Evolutionary conservation across 35 echinoderm and acorn worm genomes (phyloP), one percentile per base, ranked within the genome.

Genomic region (Ophioderma brevispina): DNA sequence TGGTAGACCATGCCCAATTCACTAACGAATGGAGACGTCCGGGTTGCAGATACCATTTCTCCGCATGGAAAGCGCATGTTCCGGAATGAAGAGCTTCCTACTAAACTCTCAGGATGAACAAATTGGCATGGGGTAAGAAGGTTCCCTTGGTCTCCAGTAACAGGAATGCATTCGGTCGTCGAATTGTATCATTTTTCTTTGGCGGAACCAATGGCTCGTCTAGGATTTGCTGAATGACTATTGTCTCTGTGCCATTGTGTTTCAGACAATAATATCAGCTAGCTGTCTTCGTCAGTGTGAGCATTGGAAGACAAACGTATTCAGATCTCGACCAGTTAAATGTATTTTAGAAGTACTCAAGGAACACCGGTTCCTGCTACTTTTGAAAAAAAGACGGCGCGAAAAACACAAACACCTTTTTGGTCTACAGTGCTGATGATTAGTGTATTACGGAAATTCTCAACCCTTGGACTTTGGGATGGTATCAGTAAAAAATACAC

Each of bases 1-100:
- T 39, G 76, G 55, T 75, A 59, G 80, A n/a, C 80, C 92, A 93
- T 93, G 5, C 92, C 92, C 17, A 93, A 75, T 41, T 88, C 35
- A 28, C 31, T 23, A 93, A 87, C 25, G 63, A 40, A 34, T 75
- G 80, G 28, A 93, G 80, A 17, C 79, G 56, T 4, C 84, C 39
- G 32, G 31, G 8, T 33, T 31, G 78, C 10, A 32, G 33, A n/a
- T 85, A 11, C 30, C 76, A 40, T 11, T n/a, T n/a, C 33, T 0
- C 80, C 92, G 33, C 37, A 52, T 18, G 92, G 92, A 89, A 93
- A 93, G 21, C 85, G 46, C 32, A 35, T 56, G n/a, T 93, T 32
- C 10, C 64, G 15, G 43, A 33, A 13, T 34, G 36, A 50, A 93
- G 1, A 93, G 64, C 30, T 23, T 37, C 6, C 79, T 64, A 81